phyloP scores from a whole-genome alignment of 2,797 vertebrate species.

The Malacoctenus gilli region DNA sequence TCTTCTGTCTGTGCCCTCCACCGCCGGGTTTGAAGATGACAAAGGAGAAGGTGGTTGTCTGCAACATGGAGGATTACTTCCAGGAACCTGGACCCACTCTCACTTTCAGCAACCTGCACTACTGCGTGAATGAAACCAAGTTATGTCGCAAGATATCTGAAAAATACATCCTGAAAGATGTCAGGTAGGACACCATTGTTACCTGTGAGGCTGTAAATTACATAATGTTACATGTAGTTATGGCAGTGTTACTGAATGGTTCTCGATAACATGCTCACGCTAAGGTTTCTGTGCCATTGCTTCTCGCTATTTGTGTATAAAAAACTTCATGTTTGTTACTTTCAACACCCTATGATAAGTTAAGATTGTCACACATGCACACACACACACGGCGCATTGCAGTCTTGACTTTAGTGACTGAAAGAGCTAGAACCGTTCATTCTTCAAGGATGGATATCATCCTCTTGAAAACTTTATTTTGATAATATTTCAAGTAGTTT shows the following conservation, averaged over 20 bases:
- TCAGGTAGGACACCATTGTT: constrained; percentile 68
- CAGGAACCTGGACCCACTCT: constrained; percentile 71
- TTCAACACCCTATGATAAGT: too few species aligned
- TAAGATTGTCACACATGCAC: too few species aligned
- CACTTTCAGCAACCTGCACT: constrained; percentile 75
- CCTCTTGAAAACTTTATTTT: too few species aligned
- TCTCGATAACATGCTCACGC: neutral
- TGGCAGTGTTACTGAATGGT: neutral
- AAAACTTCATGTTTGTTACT: too few species aligned
- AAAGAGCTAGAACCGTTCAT: too few species aligned
- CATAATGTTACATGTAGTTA: neutral
- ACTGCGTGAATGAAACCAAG: constrained; percentile 67
- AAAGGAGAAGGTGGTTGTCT: constrained; percentile 9
- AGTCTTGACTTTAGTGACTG: too few species aligned
- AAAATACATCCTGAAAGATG: constrained; percentile 77
- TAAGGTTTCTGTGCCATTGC: too few species aligned
- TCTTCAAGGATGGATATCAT: too few species aligned
- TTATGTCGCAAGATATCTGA: constrained; percentile 60
- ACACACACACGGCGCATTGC: too few species aligned
- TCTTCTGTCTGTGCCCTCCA: neutral
- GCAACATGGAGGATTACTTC: constrained; percentile 27
- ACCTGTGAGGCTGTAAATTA: neutral
- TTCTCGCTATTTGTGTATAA: too few species aligned
- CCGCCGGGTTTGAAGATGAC: constrained; percentile 52
- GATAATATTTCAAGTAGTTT: too few species aligned